These are phyloP conservation scores for Lutjanus argentimaculatus DNA, from an alignment of 2,797 vertebrate species.

Conservation along the genomic window DNA sequence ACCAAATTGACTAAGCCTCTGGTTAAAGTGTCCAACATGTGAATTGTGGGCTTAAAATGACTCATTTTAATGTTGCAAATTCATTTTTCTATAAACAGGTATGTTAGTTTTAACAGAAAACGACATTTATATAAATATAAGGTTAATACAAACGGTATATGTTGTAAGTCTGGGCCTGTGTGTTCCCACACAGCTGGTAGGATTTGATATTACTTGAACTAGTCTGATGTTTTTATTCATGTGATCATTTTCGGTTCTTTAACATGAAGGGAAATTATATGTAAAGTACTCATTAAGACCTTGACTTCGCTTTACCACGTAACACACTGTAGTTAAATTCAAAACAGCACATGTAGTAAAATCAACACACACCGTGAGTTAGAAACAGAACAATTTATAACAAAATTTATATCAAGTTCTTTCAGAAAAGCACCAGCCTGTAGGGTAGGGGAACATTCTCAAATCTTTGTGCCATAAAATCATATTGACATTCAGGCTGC, in stretches of 20 bases:
- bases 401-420: not conserved
- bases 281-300: not conserved
- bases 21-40: not conserved
- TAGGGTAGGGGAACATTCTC: not conserved
- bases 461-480: not conserved
- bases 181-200: not conserved
- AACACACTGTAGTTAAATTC: too few relatives aligned
- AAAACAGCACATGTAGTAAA: too few relatives aligned
- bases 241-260: not conserved
- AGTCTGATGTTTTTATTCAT: not conserved
- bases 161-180: not conserved
- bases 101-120: not conserved
- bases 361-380: too few relatives aligned
- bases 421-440: not conserved
- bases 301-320: too few relatives aligned
- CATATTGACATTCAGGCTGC: not conserved
- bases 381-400: too few relatives aligned
- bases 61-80: not conserved
- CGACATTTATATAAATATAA: not conserved
- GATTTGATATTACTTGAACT: not conserved
- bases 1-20: conserved; percentile 22
- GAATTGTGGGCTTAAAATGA: too few relatives aligned
- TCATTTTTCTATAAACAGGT: not conserved
- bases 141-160: not conserved
- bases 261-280: not conserved